Evolutionary conservation across 1,140 invertebrate species (phyloP), one percentile per base, ranked within the genome.

Genomic region (Drosophila murphyi): DNA sequence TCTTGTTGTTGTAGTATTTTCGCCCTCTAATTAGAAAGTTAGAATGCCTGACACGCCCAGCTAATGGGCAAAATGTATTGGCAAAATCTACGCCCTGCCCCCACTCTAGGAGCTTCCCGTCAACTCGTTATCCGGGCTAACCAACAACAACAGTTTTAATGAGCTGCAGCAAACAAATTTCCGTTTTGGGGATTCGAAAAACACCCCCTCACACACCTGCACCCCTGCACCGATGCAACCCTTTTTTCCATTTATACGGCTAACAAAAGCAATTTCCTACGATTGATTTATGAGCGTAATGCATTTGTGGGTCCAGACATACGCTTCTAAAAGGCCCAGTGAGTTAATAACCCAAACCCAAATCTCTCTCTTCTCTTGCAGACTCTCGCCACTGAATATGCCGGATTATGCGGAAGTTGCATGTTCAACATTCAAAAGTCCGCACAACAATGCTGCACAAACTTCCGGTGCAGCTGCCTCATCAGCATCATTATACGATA

Each of bases 401-500:
- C 92, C 93, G 34, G 93, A 93, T 82, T 93, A 93, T 77, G 93
- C 93, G 65, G 93, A 93, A 90, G 93, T 93, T 47, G 93, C 92
- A 73, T 92, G 92, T 77, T 92, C 92, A 73, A 92, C 92, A 82
- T 92, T 92, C 78, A 92, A 92, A 88, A 90, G 83, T 60, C 88
- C 91, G 45, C 83, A 87, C 72, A 80, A 82, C 68, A 72, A 65
- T 72, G 72, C 50, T 59, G 72, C 45, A 41, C 72, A 65, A 57
- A 61, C 72, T 65, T 78, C 74, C 76, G 68, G 59, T 39, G 43
- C 34, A 43, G 41, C 32, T 76, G 70, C 55, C 52, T 61, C 62
- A n/a, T 52, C 67, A 5, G 73, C 78, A 48, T 90, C 92, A 43
- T 80, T 92, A 48, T 92, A 92, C 56, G 92, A 92, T 68, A 92